Evolutionary conservation across 2,888 invertebrate species (phyloP).

Genomic region (Brachypterus glaber): DNA sequence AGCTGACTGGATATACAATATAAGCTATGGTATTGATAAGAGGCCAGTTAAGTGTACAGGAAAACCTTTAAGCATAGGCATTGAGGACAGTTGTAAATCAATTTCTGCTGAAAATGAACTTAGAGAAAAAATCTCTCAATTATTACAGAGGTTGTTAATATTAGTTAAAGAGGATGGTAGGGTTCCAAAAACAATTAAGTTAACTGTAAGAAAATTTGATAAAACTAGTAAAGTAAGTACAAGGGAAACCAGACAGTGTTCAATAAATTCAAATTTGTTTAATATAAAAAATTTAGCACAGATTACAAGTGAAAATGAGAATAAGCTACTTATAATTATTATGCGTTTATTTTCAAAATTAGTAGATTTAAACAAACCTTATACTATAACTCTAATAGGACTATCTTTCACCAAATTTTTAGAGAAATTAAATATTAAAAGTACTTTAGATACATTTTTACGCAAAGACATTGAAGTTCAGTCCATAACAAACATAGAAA

Average conservation of each 20-base stretch:
- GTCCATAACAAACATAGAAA: slow-evolving; percentile 59
- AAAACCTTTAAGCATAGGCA: slow-evolving; percentile 67
- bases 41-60: slow-evolving; percentile 64
- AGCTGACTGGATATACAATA: slow-evolving; percentile 57
- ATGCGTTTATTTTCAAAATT: slow-evolving; percentile 69
- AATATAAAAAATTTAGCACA: slow-evolving; percentile 28
- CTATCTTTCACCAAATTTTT: slow-evolving; percentile 74
- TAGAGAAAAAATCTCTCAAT: slow-evolving; percentile 57
- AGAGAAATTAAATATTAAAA: slow-evolving; percentile 45
- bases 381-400: slow-evolving; percentile 72
- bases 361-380: slow-evolving; percentile 62
- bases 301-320: slow-evolving; percentile 46
- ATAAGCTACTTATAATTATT: slow-evolving; percentile 57
- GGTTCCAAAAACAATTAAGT: slow-evolving; percentile 63
- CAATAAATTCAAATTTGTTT: slow-evolving; percentile 59
- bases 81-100: slow-evolving; percentile 69
- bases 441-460: slow-evolving; percentile 65
- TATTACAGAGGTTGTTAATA: slow-evolving; percentile 60
- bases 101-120: slow-evolving; percentile 66
- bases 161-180: slow-evolving; percentile 70
- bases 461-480: slow-evolving; percentile 72
- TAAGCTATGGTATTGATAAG: slow-evolving; percentile 67
- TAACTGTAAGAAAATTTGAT: slow-evolving; percentile 66
- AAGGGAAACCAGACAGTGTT: slow-evolving; percentile 66
- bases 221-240: slow-evolving; percentile 56